phyloP scores from a whole-genome alignment of 2,113 vertebrate species.

The Numida meleagris region DNA sequence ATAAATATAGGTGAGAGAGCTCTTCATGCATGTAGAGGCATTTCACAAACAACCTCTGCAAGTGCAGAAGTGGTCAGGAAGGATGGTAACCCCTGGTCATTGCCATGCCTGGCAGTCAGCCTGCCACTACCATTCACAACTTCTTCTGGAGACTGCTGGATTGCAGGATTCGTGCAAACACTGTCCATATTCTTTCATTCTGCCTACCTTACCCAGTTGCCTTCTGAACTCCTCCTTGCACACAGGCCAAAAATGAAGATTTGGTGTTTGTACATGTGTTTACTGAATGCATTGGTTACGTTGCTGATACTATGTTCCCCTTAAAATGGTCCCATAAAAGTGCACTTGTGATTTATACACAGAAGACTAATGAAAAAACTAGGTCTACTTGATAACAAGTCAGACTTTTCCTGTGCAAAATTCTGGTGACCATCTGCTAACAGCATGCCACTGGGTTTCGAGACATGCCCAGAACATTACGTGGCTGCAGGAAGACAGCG shows the following conservation, averaged over 20 bases:
- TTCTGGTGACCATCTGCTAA: background rate
- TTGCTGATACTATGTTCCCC: fast-evolving
- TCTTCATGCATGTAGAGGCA: background rate
- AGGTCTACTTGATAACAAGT: background rate
- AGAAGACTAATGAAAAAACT: background rate
- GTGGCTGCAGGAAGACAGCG: background rate
- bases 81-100: background rate
- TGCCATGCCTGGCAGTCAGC: background rate
- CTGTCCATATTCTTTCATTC: background rate
- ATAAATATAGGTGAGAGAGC: slow-evolving; percentile 8
- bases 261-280: fast-evolving
- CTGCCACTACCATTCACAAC: background rate
- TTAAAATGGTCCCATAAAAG: background rate
- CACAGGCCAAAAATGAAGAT: background rate
- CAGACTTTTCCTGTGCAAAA: background rate
- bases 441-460: background rate
- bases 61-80: background rate
- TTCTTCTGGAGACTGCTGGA: background rate
- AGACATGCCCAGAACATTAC: background rate
- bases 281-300: background rate
- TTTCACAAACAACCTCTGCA: background rate
- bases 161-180: background rate
- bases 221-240: background rate
- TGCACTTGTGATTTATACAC: background rate
- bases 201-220: background rate